Conservation (phyloP, 1,140 invertebrate genomes). For the Anoplophora glabripennis region DNA sequence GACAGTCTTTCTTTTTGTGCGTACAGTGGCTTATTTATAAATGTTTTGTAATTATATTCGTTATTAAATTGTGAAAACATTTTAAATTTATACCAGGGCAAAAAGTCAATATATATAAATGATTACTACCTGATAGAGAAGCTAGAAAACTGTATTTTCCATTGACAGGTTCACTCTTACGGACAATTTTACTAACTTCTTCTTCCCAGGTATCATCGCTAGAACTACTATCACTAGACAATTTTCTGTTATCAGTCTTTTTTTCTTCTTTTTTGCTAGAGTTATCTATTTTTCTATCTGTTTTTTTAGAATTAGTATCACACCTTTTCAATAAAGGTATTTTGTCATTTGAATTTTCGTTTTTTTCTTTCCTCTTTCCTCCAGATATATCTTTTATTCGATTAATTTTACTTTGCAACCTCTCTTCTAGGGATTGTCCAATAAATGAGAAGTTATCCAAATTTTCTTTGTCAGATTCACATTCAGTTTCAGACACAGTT, state of each 20-base stretch:
- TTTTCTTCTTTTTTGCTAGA: slow-evolving; percentile 17
- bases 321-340: not conserved
- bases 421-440: slow-evolving; percentile 17
- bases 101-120: not conserved
- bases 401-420: slow-evolving; percentile 13
- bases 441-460: not conserved
- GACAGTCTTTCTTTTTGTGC: too few species aligned
- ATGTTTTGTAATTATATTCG: too few species aligned
- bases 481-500: not conserved
- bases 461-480: slow-evolving; percentile 9
- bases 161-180: slow-evolving; percentile 1
- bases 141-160: slow-evolving; percentile 35
- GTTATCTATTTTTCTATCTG: slow-evolving; percentile 7
- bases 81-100: too few species aligned
- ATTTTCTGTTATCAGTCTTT: not conserved
- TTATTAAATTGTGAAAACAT: too few species aligned
- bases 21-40: too few species aligned
- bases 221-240: slow-evolving; percentile 6
- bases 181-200: slow-evolving; percentile 22
- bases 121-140: slow-evolving; percentile 38
- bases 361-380: not conserved
- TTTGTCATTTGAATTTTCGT: slow-evolving; percentile 6
- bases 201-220: slow-evolving; percentile 27
- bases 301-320: slow-evolving; percentile 6
- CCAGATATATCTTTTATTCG: not conserved